Evolutionary conservation across 2,888 invertebrate species (phyloP).

Genomic region (Tiliacea aurago): DNA sequence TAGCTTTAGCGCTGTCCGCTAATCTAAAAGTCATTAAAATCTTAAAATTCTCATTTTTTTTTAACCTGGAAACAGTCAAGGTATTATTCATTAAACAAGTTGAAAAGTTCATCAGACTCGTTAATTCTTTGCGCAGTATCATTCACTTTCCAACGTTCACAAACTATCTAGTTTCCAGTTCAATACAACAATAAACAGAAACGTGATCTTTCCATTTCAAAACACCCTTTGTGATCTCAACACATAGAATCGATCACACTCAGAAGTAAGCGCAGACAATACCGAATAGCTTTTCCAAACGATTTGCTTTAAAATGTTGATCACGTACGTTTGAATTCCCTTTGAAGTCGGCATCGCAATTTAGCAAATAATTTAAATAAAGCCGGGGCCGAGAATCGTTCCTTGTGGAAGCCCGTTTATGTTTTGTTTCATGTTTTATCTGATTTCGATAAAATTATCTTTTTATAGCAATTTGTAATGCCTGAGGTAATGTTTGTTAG

Average conservation of each 20-base stretch:
- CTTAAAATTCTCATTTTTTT: not conserved
- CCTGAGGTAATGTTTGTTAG: conserved; percentile 33
- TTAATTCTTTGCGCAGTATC: not conserved
- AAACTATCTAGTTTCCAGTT: conserved; percentile 9
- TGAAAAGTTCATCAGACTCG: not conserved
- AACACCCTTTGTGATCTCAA: conserved; percentile 58
- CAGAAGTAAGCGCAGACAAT: conserved; percentile 66
- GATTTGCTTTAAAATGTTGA: conserved; percentile 74
- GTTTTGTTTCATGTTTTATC: conserved; percentile 56
- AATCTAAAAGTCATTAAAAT: not conserved
- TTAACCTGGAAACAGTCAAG: not conserved
- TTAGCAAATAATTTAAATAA: conserved; percentile 78
- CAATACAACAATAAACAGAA: conserved; percentile 40
- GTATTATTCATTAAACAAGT: not conserved
- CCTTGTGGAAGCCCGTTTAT: conserved; percentile 55
- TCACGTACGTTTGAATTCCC: conserved; percentile 74
- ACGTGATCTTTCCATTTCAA: conserved; percentile 52
- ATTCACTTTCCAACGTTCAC: not conserved
- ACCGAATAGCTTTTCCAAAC: conserved; percentile 70
- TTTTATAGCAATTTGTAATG: conserved; percentile 41
- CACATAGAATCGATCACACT: conserved; percentile 59
- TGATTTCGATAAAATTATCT: conserved; percentile 51
- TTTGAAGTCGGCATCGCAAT: conserved; percentile 76
- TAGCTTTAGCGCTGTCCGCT: not conserved
- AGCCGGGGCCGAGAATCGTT: conserved; percentile 56